These are phyloP conservation scores for Phycodurus eques DNA, from an alignment of 2,113 vertebrate genomes.

Conservation along the genomic window DNA sequence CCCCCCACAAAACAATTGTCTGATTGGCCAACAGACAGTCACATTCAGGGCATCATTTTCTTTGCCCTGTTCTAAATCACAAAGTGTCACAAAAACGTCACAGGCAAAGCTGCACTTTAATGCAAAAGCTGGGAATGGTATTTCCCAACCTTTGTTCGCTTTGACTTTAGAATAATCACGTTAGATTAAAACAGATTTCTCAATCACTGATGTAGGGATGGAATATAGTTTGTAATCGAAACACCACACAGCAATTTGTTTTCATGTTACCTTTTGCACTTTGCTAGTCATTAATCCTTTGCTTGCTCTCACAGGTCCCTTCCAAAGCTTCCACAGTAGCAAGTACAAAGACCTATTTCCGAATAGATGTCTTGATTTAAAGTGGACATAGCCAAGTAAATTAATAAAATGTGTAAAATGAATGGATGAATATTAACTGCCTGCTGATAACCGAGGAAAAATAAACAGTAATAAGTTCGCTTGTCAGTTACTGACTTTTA, in stretches of 20 bases:
- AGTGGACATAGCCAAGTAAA: background rate
- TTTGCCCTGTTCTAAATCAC: constrained; percentile 7
- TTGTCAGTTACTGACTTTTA: constrained; percentile 11
- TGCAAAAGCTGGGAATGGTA: constrained; percentile 11
- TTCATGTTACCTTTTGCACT: constrained; percentile 8
- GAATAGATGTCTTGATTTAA: background rate
- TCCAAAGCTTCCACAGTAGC: background rate
- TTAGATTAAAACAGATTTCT: constrained; percentile 10
- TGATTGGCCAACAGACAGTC: constrained; percentile 36
- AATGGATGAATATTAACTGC: background rate
- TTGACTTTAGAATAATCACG: constrained; percentile 24
- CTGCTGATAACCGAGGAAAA: constrained; percentile 2
- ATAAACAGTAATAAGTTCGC: background rate
- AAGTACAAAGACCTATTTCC: background rate
- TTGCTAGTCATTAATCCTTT: constrained; percentile 10
- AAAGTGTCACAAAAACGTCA: background rate
- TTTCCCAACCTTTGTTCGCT: constrained; percentile 6
- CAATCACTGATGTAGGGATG: constrained; percentile 4
- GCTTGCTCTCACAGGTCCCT: background rate
- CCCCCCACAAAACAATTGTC: constrained; percentile 3
- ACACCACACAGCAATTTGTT: constrained; percentile 2
- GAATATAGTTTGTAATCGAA: constrained; percentile 13
- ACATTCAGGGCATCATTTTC: constrained; percentile 47
- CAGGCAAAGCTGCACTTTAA: constrained; percentile 9
- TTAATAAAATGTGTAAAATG: background rate